Conservation (phyloP, 2,113 vertebrate species). For the Lophochroa leadbeateri region DNA sequence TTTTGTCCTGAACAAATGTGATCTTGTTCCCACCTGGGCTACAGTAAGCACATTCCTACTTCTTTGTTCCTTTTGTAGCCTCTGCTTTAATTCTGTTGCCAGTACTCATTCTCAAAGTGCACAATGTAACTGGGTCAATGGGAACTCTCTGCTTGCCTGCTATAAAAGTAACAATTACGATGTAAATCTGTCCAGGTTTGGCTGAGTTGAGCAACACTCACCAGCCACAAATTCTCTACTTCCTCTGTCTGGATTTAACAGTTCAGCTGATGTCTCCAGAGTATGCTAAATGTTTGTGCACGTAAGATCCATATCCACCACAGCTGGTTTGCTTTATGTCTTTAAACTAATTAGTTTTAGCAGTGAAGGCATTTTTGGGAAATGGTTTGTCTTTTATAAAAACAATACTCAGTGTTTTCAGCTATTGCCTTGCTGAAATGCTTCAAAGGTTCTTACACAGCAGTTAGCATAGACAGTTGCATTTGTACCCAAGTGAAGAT, state of each 20-base stretch:
- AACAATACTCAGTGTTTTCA: constrained; percentile 42
- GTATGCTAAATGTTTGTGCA: not conserved
- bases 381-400: constrained; percentile 47
- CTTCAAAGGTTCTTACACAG: constrained; percentile 34
- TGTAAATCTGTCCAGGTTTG: not conserved
- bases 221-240: constrained; percentile 21
- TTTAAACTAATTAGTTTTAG: constrained; percentile 50
- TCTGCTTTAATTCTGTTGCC: not conserved
- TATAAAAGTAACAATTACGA: not conserved
- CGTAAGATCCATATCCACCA: constrained; percentile 11
- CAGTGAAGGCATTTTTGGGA: constrained; percentile 46
- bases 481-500: not conserved
- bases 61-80: not conserved
- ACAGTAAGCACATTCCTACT: constrained; percentile 80
- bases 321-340: constrained; percentile 44
- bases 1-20: constrained; percentile 98
- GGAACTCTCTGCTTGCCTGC: constrained; percentile 20
- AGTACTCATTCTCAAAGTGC: not conserved
- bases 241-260: constrained; percentile 6
- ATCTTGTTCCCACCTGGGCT: constrained; percentile 95
- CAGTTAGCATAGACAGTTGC: not conserved
- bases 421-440: constrained; percentile 30
- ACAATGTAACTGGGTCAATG: not conserved
- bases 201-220: not conserved
- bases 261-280: constrained; percentile 1